Percentiles rank a stretch among this genome's conserved stretches.
These are phyloP conservation scores for Callionymus lyra DNA, from an alignment of 2,113 vertebrate species.

Conservation along the genomic window DNA sequence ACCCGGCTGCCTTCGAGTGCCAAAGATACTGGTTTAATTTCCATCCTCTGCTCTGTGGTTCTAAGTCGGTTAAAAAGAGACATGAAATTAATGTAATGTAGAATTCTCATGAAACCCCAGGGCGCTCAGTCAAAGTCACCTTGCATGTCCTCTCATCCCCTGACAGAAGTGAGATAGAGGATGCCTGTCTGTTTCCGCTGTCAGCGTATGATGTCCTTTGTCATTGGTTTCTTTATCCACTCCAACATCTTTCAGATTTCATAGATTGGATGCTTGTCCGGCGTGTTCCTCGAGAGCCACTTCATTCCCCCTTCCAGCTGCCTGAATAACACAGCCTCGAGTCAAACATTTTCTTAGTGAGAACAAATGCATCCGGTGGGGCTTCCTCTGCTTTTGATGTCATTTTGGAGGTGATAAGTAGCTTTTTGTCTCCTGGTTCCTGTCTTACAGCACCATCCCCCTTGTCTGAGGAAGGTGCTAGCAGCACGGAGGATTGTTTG, in stretches of 20 bases:
- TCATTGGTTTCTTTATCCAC: constrained; percentile 43
- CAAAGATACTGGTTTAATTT: constrained; percentile 19
- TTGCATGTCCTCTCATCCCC: constrained; percentile 60
- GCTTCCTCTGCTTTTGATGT: constrained; percentile 56
- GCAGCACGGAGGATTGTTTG: constrained; percentile 60
- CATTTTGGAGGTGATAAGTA: constrained; percentile 67
- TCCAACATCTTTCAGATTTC: constrained; percentile 27
- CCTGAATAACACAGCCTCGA: constrained; percentile 5
- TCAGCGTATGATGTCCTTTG: constrained; percentile 45
- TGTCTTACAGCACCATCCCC: constrained; percentile 42
- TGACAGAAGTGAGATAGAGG: constrained; percentile 60
- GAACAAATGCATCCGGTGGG: constrained; percentile 39
- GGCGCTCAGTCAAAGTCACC: constrained; percentile 71
- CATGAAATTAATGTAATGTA: constrained; percentile 66
- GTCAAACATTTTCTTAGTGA: constrained; percentile 26
- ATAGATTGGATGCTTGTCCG: constrained; percentile 23
- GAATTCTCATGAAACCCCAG: constrained; percentile 59
- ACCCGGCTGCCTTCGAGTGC: constrained; percentile 26
- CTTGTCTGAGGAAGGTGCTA: constrained; percentile 48
- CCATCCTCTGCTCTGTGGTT: constrained; percentile 36
- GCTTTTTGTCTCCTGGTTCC: constrained; percentile 52
- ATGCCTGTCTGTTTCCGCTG: constrained; percentile 53
- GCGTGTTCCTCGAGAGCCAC: constrained; percentile 24
- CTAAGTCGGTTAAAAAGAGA: constrained; percentile 58
- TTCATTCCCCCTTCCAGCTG: constrained; percentile 21